These are phyloP conservation scores for Cynoglossus semilaevis DNA, from an alignment of 2,113 vertebrate species.

Conservation along the genomic window DNA sequence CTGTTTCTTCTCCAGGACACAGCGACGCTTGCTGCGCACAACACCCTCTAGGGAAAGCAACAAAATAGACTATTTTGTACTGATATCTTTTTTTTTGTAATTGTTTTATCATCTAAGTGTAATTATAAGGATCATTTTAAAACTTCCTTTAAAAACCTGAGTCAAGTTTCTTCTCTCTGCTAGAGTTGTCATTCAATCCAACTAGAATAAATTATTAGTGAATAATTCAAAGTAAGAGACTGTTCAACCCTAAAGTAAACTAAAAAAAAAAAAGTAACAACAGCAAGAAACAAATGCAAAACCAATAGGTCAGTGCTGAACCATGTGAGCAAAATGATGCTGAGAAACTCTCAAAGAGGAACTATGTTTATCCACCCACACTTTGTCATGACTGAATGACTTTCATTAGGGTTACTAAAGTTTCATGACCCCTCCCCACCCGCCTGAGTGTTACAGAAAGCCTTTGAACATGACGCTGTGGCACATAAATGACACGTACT, in stretches of 20 bases:
- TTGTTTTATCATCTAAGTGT: no score
- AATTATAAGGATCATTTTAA: no score
- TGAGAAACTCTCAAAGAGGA: not conserved
- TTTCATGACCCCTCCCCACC: slow-evolving; percentile 17
- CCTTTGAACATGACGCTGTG: slow-evolving; percentile 37
- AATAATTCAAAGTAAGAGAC: not conserved
- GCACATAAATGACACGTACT: slow-evolving; percentile 26
- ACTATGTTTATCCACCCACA: slow-evolving; percentile 5
- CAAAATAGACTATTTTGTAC: not conserved
- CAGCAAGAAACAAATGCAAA: slow-evolving; percentile 39
- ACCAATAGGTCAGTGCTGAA: slow-evolving; percentile 6
- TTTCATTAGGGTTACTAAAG: slow-evolving; percentile 7
- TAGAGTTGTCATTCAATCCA: no score
- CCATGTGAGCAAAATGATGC: slow-evolving; percentile 13
- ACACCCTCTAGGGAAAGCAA: slow-evolving; percentile 77
- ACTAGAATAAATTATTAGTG: no score
- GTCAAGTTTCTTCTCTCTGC: no score
- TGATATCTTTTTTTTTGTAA: no score
- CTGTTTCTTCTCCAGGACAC: slow-evolving; percentile 95
- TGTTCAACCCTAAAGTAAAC: slow-evolving; percentile 13
- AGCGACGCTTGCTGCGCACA: slow-evolving; percentile 91
- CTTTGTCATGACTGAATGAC: slow-evolving; percentile 16
- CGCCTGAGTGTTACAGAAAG: slow-evolving; percentile 19
- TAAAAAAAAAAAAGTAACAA: slow-evolving; percentile 8
- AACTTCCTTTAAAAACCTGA: no score